Conservation (phyloP, 2,797 vertebrate species). For the Leptoclinus maculatus region DNA sequence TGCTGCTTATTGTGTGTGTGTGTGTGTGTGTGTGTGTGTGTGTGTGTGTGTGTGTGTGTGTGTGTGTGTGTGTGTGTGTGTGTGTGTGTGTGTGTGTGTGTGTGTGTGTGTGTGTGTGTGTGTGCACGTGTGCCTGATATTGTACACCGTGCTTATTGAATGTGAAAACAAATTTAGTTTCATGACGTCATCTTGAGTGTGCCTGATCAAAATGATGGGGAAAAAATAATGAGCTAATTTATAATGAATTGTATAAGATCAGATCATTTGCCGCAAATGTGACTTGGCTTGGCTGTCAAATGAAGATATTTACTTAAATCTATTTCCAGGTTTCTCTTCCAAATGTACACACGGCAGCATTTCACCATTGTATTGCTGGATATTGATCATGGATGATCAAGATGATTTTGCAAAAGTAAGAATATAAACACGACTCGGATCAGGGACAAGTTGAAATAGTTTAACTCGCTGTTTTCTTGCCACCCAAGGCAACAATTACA, state of each 20-base stretch:
- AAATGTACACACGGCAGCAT: not conserved
- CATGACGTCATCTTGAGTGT: conserved; percentile 13
- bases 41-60: not conserved
- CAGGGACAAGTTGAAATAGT: conserved; percentile 31
- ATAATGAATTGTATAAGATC: conserved; percentile 35
- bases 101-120: not conserved
- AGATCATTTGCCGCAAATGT: conserved; percentile 21
- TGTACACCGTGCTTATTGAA: conserved; percentile 6
- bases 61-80: not conserved
- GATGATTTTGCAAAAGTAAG: too few species aligned
- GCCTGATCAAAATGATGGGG: conserved; percentile 31
- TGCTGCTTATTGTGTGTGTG: conserved; percentile 1
- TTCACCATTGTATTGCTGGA: not conserved
- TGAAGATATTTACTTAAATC: not conserved
- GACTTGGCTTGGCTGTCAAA: conserved; percentile 4
- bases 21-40: not conserved
- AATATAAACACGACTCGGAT: too few species aligned
- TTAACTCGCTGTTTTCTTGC: conserved; percentile 62
- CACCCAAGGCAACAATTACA: conserved; percentile 73
- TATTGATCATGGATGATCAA: not conserved
- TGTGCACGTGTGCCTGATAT: conserved; percentile 13
- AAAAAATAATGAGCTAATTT: conserved; percentile 29
- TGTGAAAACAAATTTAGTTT: conserved; percentile 29
- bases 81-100: not conserved
- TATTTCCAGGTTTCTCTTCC: not conserved